Conservation (phyloP, 2,113 vertebrate species). For the Paradisaea rubra region DNA sequence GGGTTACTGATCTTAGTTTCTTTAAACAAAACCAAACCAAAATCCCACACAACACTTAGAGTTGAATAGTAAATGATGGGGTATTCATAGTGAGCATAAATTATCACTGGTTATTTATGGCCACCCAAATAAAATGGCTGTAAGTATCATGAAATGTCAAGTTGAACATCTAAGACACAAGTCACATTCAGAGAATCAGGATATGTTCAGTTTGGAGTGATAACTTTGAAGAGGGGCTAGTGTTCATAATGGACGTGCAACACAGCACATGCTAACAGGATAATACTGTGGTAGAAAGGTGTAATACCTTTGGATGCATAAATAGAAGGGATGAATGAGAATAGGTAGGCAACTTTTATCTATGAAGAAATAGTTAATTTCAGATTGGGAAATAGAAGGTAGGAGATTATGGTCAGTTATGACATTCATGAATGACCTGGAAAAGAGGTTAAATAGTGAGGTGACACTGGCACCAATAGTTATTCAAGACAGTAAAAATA, state of each 20-base stretch:
- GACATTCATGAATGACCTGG: background rate
- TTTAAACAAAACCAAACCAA: background rate
- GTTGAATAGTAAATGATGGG: background rate
- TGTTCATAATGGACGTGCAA: background rate
- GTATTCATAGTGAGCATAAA: background rate
- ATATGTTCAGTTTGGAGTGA: background rate
- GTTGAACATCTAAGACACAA: background rate
- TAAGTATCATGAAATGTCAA: background rate
- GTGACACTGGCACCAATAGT: background rate
- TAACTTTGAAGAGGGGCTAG: background rate
- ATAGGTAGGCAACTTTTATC: background rate
- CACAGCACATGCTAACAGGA: background rate
- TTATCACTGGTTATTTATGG: background rate
- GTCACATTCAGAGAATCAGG: background rate
- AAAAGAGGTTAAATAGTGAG: background rate
- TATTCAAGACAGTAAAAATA: background rate
- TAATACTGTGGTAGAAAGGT: background rate
- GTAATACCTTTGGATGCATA: background rate
- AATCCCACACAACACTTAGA: background rate
- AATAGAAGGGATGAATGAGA: background rate
- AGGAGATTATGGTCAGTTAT: background rate
- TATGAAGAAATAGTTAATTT: background rate
- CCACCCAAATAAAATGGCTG: background rate
- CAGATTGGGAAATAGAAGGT: background rate
- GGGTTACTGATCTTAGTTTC: background rate